These are phyloP conservation scores for Zosterops lateralis DNA, from an alignment of 2,113 vertebrate species.

Conservation along the genomic window DNA sequence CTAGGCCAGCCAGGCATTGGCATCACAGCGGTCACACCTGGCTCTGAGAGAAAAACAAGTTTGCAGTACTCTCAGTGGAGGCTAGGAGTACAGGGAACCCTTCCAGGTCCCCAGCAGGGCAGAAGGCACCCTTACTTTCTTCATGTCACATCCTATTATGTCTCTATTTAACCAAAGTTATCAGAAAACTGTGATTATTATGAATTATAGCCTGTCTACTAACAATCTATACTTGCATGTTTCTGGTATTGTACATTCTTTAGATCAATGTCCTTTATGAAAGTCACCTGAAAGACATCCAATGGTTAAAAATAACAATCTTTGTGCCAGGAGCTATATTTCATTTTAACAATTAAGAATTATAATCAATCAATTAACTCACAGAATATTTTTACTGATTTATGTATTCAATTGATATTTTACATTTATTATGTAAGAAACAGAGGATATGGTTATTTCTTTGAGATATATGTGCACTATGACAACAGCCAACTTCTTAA, in stretches of 20 bases:
- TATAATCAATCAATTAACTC: background rate
- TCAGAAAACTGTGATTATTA: background rate
- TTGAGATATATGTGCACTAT: background rate
- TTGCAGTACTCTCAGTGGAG: background rate
- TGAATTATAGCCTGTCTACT: background rate
- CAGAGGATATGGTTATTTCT: background rate
- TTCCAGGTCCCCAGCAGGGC: background rate
- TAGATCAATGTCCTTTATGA: background rate
- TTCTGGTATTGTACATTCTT: background rate
- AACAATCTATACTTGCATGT: too few species aligned
- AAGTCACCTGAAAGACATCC: background rate
- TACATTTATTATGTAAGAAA: background rate
- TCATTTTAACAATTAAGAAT: background rate
- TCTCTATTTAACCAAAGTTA: background rate
- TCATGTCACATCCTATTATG: background rate
- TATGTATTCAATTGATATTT: background rate
- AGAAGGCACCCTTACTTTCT: background rate
- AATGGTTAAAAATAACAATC: fast-evolving
- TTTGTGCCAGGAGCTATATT: background rate
- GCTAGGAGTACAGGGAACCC: background rate
- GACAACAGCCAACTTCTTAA: background rate
- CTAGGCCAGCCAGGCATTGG: background rate
- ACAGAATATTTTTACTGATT: background rate
- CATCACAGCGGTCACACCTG: background rate
- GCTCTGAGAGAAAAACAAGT: background rate